Evolutionary conservation across 1,140 invertebrate genomes (phyloP).

Genomic region (Polypedilum vanderplanki): DNA sequence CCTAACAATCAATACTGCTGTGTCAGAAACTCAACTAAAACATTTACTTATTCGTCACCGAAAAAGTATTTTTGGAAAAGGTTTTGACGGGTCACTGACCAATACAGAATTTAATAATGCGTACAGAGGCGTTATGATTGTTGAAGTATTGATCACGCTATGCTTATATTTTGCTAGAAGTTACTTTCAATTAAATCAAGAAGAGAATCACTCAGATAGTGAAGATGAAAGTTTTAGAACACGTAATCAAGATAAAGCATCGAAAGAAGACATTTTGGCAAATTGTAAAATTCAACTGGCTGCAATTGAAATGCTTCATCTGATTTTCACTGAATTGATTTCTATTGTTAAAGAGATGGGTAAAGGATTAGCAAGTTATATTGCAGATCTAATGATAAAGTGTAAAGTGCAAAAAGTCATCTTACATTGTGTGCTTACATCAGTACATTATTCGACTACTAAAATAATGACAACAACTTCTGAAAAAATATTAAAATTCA

Average conservation of each 20-base stretch:
- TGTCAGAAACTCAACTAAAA: slow-evolving; percentile 48
- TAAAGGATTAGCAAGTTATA: slow-evolving; percentile 72
- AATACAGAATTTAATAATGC: slow-evolving; percentile 54
- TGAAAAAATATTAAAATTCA: slow-evolving; percentile 77
- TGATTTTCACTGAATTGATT: slow-evolving; percentile 70
- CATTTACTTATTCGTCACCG: slow-evolving; percentile 66
- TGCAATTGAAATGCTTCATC: slow-evolving; percentile 68
- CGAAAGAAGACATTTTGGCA: slow-evolving; percentile 64
- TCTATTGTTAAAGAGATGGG: slow-evolving; percentile 77
- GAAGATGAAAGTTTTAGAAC: not conserved
- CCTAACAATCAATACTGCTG: slow-evolving; percentile 60
- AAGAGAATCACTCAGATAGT: slow-evolving; percentile 30
- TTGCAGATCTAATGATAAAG: slow-evolving; percentile 70
- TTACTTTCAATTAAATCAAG: slow-evolving; percentile 64
- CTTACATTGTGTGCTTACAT: slow-evolving; percentile 74
- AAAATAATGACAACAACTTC: slow-evolving; percentile 60
- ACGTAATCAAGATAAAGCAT: slow-evolving; percentile 54
- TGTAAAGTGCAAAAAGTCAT: slow-evolving; percentile 87
- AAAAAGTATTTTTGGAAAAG: slow-evolving; percentile 72
- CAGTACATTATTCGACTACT: slow-evolving; percentile 51
- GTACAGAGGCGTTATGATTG: slow-evolving; percentile 71
- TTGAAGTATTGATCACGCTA: slow-evolving; percentile 72
- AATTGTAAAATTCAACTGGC: slow-evolving; percentile 70
- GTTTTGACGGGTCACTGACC: slow-evolving; percentile 63
- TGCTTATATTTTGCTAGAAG: slow-evolving; percentile 75